phyloP scores from a whole-genome alignment of 2,888 invertebrate genomes.

The Idaea biselata region DNA sequence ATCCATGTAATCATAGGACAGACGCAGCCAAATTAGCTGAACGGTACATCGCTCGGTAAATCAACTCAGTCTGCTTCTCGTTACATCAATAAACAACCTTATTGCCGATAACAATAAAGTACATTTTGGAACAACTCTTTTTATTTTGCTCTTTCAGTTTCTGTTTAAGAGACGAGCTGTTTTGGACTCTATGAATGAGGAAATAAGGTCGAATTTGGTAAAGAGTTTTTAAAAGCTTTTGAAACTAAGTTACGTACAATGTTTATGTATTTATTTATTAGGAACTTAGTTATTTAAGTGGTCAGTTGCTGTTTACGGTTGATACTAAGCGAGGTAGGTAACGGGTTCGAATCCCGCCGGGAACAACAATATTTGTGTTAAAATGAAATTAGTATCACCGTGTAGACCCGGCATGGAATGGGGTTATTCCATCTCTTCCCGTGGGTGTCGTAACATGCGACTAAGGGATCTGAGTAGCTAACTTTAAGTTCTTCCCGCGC shows the following conservation, averaged over 20 bases:
- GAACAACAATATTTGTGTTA: too few species aligned
- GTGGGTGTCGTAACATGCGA: too few species aligned
- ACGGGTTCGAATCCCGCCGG: too few species aligned
- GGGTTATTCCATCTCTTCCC: too few species aligned
- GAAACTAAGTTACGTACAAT: background rate
- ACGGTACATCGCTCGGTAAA: constrained; percentile 52
- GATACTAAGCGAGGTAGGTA: background rate
- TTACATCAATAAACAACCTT: background rate
- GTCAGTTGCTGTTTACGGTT: background rate
- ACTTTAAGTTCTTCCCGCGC: too few species aligned
- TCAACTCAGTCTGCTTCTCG: constrained; percentile 37
- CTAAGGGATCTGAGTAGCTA: too few species aligned
- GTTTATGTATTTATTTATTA: background rate
- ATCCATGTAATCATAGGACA: constrained; percentile 24
- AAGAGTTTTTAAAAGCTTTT: background rate
- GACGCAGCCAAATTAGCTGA: constrained; percentile 55
- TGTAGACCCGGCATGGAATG: too few species aligned
- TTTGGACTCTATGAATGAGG: background rate
- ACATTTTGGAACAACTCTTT: constrained; percentile 10
- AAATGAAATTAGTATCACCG: too few species aligned
- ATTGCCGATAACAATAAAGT: background rate
- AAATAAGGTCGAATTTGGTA: background rate
- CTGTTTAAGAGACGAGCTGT: background rate
- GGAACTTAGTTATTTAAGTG: background rate
- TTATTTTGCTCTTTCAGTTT: background rate